These are phyloP conservation scores for Drosophila teissieri DNA, from an alignment of 1,140 invertebrate genomes.

Conservation along the genomic window DNA sequence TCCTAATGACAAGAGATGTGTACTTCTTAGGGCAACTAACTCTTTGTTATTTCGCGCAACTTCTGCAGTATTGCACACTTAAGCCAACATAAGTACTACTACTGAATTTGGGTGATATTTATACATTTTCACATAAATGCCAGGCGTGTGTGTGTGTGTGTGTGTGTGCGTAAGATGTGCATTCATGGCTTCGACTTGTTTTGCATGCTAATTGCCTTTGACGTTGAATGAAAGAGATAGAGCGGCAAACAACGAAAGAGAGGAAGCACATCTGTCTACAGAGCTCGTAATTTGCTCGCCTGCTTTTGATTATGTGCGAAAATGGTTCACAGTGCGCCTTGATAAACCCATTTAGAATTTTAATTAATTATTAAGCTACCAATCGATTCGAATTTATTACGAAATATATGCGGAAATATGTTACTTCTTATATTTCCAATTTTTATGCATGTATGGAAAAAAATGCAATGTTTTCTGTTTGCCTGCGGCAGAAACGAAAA, in stretches of 20 bases:
- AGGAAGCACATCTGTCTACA: constrained; percentile 1
- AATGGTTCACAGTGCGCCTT: constrained; percentile 35
- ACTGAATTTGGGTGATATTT: constrained; percentile 53
- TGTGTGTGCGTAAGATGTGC: constrained; percentile 54
- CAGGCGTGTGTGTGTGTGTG: constrained; percentile 21
- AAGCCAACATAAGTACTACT: constrained; percentile 25
- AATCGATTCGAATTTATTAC: constrained; percentile 12
- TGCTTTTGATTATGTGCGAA: constrained; percentile 68
- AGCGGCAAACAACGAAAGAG: not conserved
- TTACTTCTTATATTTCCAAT: no score
- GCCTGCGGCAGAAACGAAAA: constrained; percentile 8
- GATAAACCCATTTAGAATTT: constrained; percentile 28
- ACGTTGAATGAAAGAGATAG: constrained; percentile 13
- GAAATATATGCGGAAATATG: not conserved
- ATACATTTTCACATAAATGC: constrained; percentile 71
- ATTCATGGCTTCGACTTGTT: constrained; percentile 74
- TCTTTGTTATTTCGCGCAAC: not conserved
- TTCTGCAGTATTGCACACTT: constrained; percentile 1
- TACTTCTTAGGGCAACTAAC: no score
- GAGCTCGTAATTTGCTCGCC: constrained; percentile 50
- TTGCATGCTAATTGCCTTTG: constrained; percentile 77
- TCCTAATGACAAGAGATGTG: no score
- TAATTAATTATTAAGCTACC: constrained; percentile 28
- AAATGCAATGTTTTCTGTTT: constrained; percentile 1
- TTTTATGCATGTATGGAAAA: not conserved